Evolutionary conservation across 2,888 invertebrate species (phyloP).

Genomic region (Frankliniella fusca): DNA sequence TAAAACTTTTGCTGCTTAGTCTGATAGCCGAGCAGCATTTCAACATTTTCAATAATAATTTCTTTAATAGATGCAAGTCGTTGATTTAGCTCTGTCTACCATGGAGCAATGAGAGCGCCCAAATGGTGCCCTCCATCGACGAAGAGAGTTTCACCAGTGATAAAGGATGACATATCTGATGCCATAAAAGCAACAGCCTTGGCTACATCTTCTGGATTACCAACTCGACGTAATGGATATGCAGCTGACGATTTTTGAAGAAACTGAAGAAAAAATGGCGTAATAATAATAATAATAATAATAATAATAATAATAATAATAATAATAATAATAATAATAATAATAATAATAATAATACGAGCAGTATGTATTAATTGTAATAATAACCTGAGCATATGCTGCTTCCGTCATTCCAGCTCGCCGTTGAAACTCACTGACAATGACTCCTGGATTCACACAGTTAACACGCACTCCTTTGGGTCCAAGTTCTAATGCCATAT

Average conservation of each 20-base stretch:
- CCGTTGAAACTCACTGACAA: slow-evolving; percentile 53
- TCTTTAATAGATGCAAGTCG: neutral
- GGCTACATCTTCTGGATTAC: slow-evolving; percentile 53
- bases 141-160: slow-evolving; percentile 54
- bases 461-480: slow-evolving; percentile 37
- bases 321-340: neutral
- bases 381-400: slow-evolving; percentile 46
- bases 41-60: neutral
- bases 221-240: slow-evolving; percentile 55
- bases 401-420: slow-evolving; percentile 53
- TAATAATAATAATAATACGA: neutral
- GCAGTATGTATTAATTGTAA: neutral
- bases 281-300: too few relatives aligned
- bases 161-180: slow-evolving; percentile 52
- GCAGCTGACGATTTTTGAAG: slow-evolving; percentile 44
- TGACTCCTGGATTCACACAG: slow-evolving; percentile 51
- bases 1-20: too few relatives aligned
- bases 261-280: neutral
- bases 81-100: neutral
- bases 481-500: slow-evolving; percentile 51
- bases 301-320: too few relatives aligned
- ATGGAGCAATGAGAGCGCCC: neutral
- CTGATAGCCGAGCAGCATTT: too few relatives aligned
- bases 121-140: slow-evolving; percentile 58
- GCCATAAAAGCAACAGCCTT: slow-evolving; percentile 56